Evolutionary conservation across 2,888 invertebrate genomes (phyloP), one percentile per base, ranked within the genome.

Genomic region (Cyaniris semiargus): DNA sequence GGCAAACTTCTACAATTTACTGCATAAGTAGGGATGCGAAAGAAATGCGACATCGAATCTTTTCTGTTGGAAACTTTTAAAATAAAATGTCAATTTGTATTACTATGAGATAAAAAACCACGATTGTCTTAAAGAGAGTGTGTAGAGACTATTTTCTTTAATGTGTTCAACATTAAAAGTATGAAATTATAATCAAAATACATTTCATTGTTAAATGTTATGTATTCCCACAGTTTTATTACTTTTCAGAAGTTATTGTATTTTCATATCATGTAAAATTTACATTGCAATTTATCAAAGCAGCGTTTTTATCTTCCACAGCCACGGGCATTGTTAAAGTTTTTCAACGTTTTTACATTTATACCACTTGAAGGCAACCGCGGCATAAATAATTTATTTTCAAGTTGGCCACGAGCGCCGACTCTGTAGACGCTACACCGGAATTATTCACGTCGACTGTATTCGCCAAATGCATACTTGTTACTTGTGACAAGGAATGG

Each of bases 391-490:
- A 85, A 88, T 88, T 86, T 87, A 87, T 82, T 82, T 82, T 82
- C 81, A 79, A 80, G 80, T 80, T 80, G 82, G 80, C 79, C 78
- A 76, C 78, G 80, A 76, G 75, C 82, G 83, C 81, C 81, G 81
- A 81, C 80, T 80, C 79, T 80, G 81, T 80, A 83, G 82, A 80
- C 79, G 80, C 81, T 75, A 75, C 71, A 76, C 71, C 56, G 84
- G 85, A 87, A 89, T 89, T 89, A 88, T 89, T 89, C 86, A 87
- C 87, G 83, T 82, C 82, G 86, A 85, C 86, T 86, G 78, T 78
- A 78, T 78, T 78, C 75, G 70, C 77, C 53, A 76, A 60, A 76
- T 76, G 77, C 78, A 75, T 78, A 74, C 76, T 74, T 23, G 71
- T 71, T 58, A 74, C 70, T 75, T 75, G 53, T 23, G 74, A 74